A percentile compares a stretch with the other conserved stretches of the same genome.
Evolutionary conservation across 2,113 vertebrate genomes (phyloP).

Genomic region (Gobius niger): DNA sequence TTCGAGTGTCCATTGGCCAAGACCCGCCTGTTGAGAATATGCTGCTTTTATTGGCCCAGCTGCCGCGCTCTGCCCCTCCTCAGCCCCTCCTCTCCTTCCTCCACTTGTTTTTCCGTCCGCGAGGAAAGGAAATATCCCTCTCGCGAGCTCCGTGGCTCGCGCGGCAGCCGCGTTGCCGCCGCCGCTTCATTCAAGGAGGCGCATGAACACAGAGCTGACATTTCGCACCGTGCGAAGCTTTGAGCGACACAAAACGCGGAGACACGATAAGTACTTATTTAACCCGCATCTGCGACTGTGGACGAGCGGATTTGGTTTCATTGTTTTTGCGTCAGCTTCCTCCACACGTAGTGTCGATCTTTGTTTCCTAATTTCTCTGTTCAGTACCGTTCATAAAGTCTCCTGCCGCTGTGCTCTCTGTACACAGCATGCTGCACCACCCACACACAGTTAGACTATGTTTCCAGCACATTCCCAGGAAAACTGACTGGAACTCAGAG

Average conservation of each 20-base stretch:
- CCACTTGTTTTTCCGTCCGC: constrained; percentile 69
- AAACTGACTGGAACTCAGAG: neutral
- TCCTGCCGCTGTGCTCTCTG: constrained; percentile 11
- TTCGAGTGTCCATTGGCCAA: constrained; percentile 51
- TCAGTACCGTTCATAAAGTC: constrained; percentile 9
- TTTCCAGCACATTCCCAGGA: constrained; percentile 8
- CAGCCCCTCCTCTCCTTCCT: constrained; percentile 16
- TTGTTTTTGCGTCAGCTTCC: constrained; percentile 5
- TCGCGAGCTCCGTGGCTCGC: constrained; percentile 62
- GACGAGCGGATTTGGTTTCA: constrained; percentile 6
- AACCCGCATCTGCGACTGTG: constrained; percentile 37
- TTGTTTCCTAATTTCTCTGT: constrained; percentile 6
- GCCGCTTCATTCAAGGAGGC: constrained; percentile 62
- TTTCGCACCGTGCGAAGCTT: constrained; percentile 55
- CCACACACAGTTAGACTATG: constrained; percentile 10
- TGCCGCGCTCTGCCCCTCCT: constrained; percentile 1
- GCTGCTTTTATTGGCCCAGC: constrained; percentile 61
- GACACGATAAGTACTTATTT: constrained; percentile 66
- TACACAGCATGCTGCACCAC: constrained; percentile 12
- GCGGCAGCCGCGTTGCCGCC: constrained; percentile 45
- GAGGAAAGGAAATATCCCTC: constrained; percentile 75
- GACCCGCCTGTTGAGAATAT: constrained; percentile 32
- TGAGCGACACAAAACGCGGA: constrained; percentile 55
- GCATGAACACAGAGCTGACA: constrained; percentile 67
- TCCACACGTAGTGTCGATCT: constrained; percentile 8